Conservation (phyloP, 2,888 invertebrate species). For the Heliconius ismenius region DNA sequence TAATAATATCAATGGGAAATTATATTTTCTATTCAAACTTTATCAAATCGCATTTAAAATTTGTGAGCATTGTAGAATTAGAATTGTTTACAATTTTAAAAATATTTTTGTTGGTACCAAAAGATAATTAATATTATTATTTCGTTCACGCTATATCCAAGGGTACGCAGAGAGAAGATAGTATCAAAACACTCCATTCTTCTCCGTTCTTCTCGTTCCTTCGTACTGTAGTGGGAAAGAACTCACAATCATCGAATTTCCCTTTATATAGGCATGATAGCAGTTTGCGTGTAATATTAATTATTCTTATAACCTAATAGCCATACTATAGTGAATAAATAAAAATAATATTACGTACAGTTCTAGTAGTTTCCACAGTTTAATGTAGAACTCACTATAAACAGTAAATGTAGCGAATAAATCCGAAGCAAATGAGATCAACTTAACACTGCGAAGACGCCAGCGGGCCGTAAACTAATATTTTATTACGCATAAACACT, state of each 20-base stretch:
- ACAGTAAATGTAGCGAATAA: slow-evolving; percentile 27
- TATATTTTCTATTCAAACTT: neutral
- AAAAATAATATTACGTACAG: neutral
- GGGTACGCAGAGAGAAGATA: neutral
- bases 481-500: slow-evolving; percentile 46
- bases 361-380: neutral
- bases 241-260: too few species aligned
- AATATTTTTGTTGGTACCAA: too few species aligned
- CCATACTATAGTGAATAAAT: too few species aligned
- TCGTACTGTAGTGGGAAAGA: neutral
- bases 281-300: too few species aligned
- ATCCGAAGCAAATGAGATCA: slow-evolving; percentile 40
- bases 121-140: neutral
- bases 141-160: neutral
- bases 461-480: slow-evolving; percentile 40
- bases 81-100: neutral
- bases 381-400: slow-evolving; percentile 5
- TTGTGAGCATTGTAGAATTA: neutral
- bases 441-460: slow-evolving; percentile 37
- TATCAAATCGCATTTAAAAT: neutral
- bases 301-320: too few species aligned
- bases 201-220: neutral
- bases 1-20: too few species aligned
- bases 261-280: too few species aligned
- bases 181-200: neutral